A percentile compares a stretch with the other conserved stretches of the same genome.
These are phyloP conservation scores for Cremastinae sp. DNA, from an alignment of 2,888 invertebrate species.

Conservation along the genomic window DNA sequence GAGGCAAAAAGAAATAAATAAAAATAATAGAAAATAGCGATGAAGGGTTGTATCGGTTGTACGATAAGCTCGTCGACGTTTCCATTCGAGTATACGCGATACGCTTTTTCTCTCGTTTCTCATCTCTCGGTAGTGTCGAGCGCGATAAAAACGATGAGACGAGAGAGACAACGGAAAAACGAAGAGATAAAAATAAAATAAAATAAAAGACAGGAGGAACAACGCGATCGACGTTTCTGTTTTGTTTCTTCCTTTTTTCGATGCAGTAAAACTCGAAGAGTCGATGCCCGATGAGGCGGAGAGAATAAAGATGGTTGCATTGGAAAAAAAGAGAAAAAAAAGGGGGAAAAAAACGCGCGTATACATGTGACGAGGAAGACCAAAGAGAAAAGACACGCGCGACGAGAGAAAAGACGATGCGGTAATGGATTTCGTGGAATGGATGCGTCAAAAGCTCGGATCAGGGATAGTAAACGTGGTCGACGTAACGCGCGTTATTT, in stretches of 20 bases:
- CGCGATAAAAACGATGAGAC: conserved; percentile 26
- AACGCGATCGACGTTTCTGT: not conserved
- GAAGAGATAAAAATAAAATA: not conserved
- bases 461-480: conserved; percentile 32
- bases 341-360: conserved; percentile 21
- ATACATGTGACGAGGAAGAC: conserved; percentile 12
- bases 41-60: conserved; percentile 21
- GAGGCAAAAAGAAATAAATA: conserved; percentile 22
- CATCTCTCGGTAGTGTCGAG: conserved; percentile 5
- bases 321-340: conserved; percentile 4
- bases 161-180: conserved; percentile 2
- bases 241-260: too few species aligned
- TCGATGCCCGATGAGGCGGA: not conserved
- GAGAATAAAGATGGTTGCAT: not conserved
- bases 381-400: conserved; percentile 10
- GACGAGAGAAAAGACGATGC: conserved; percentile 1
- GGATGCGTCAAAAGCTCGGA: conserved; percentile 40
- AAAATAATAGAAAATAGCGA: conserved; percentile 6
- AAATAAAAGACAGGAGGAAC: not conserved
- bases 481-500: too few species aligned
- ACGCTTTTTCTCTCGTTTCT: not conserved
- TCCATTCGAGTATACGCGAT: conserved; percentile 20
- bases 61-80: conserved; percentile 33
- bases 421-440: conserved; percentile 50
- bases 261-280: too few species aligned